phyloP scores from a whole-genome alignment of 2,113 vertebrate genomes.

The Zosterops pallidus region DNA sequence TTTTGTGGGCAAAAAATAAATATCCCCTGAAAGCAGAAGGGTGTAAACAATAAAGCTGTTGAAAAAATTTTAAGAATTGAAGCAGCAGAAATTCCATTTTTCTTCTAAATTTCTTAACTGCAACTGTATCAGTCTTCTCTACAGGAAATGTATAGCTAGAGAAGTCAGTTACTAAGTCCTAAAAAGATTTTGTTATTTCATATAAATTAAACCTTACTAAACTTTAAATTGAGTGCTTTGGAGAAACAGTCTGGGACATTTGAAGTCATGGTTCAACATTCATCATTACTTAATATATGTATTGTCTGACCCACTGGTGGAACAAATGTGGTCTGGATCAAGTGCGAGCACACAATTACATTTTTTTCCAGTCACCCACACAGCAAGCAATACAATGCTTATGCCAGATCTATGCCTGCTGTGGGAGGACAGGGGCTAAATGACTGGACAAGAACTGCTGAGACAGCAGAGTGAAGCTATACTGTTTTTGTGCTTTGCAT shows the following conservation, averaged over 20 bases:
- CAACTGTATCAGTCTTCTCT: not conserved
- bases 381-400: not conserved
- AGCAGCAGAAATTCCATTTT: not conserved
- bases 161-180: not conserved
- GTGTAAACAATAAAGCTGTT: not conserved
- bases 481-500: not conserved
- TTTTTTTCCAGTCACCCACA: slow-evolving; percentile 4
- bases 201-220: not conserved
- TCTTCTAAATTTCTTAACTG: not conserved
- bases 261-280: not conserved
- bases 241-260: not conserved
- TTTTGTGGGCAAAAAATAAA: not conserved
- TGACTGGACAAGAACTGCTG: slow-evolving; percentile 14
- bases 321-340: slow-evolving; percentile 13
- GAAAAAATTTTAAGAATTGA: not conserved
- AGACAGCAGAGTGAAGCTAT: not conserved
- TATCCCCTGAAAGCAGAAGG: not conserved
- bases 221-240: not conserved
- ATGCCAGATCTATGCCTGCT: not conserved
- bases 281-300: not conserved
- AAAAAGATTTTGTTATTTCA: not conserved
- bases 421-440: slow-evolving; percentile 1
- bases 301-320: not conserved
- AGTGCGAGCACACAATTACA: not conserved
- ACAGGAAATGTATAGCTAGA: not conserved